A percentile compares a stretch with the other conserved stretches of the same genome.
Conservation (phyloP, 2,797 vertebrate genomes). For the Lophius americanus region DNA sequence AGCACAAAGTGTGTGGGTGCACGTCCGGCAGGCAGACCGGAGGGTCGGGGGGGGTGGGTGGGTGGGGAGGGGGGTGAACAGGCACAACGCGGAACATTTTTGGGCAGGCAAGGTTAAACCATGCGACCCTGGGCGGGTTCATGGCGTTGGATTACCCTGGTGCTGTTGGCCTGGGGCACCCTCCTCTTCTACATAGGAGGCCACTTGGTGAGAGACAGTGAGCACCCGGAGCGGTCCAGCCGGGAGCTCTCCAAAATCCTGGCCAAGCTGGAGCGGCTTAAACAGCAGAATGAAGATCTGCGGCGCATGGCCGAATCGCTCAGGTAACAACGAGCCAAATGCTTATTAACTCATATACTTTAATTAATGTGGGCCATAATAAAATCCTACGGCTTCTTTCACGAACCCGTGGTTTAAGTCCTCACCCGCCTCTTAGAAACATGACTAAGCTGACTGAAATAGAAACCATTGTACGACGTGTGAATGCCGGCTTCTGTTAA, state of each 20-base stretch:
- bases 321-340: conserved; percentile 78
- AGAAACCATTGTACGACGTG: background rate
- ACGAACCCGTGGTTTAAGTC: background rate
- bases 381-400: background rate
- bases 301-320: conserved; percentile 97
- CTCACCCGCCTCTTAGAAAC: background rate
- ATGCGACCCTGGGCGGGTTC: conserved; percentile 99
- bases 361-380: background rate
- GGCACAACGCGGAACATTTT: conserved; percentile 54
- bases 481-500: background rate
- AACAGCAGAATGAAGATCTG: conserved; percentile 98
- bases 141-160: conserved; percentile 99
- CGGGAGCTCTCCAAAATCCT: conserved; percentile 96
- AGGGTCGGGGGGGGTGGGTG: conserved; percentile 21
- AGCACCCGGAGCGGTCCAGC: conserved; percentile 94
- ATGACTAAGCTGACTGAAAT: background rate
- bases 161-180: conserved; percentile 97
- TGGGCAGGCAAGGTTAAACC: conserved; percentile 70
- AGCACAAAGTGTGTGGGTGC: conserved; percentile 27
- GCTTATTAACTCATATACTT: background rate
- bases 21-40: conserved; percentile 55
- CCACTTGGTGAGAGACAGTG: conserved; percentile 95
- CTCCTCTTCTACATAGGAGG: conserved; percentile 98
- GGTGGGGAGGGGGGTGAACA: conserved; percentile 33
- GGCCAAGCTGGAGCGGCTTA: conserved; percentile 96